phyloP scores from a whole-genome alignment of 2,888 invertebrate species.

The Platypus cylindrus region DNA sequence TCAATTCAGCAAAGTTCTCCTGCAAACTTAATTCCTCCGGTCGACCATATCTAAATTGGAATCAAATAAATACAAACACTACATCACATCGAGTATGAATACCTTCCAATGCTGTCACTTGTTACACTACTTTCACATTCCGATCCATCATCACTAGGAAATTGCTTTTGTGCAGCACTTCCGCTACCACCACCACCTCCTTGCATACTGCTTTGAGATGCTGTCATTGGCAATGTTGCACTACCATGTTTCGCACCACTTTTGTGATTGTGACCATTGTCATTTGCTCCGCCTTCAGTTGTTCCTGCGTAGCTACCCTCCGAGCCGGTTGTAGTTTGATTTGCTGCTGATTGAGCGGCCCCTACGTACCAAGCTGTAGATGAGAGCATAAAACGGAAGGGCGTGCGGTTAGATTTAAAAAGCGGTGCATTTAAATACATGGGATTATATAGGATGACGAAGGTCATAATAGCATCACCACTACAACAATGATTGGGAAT shows the following conservation, averaged over 20 bases:
- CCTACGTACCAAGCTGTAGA: conserved; percentile 39
- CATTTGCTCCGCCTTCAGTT: conserved; percentile 33
- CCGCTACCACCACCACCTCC: conserved; percentile 20
- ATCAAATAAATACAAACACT: background rate
- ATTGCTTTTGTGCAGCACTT: conserved; percentile 44
- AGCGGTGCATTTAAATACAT: conserved; percentile 6
- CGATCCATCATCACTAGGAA: conserved; percentile 69
- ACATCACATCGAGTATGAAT: conserved; percentile 13
- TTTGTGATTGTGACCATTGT: conserved; percentile 29
- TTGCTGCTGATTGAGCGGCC: conserved; percentile 24
- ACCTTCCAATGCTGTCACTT: conserved; percentile 65
- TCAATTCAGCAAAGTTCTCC: conserved; percentile 52
- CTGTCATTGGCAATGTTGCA: conserved; percentile 50
- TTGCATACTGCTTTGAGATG: conserved; percentile 38
- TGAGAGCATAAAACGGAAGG: conserved; percentile 8
- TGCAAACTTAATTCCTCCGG: conserved; percentile 36
- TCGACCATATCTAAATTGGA: conserved; percentile 46
- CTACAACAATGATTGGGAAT: too few species aligned
- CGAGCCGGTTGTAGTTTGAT: conserved; percentile 27
- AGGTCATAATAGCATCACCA: too few species aligned
- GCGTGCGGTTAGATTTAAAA: conserved; percentile 23
- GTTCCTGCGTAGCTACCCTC: conserved; percentile 25
- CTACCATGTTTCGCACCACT: conserved; percentile 40
- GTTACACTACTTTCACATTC: conserved; percentile 74
- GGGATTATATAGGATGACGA: too few species aligned